Base-by-base conservation (phyloP, 2,888 invertebrate genomes). In the Sarcophaga caerulescens region DNA sequence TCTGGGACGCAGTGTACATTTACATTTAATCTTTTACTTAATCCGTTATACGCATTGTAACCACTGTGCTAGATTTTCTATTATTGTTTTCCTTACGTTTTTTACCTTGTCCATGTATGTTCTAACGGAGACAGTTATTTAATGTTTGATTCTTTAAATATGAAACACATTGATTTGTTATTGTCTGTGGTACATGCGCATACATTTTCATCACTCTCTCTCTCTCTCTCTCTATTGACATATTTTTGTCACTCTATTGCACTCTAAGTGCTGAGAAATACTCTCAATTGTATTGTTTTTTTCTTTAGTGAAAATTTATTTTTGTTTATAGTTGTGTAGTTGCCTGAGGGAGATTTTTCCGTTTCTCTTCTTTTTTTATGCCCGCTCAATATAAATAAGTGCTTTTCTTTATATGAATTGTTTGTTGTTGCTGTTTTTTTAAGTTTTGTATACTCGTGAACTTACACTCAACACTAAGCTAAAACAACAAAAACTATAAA, bases 81-180 rank as follows among this genome's bases (percentile, higher is more conserved):
- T 35, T 14, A 52, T 52, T 14, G 52, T 17, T 52, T 52, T 52
- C 17, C 52, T 12, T 52, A 52, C 17, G 12, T 52, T 12, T 52
- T 52, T 52, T 52, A 52, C 17, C 17, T 52, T 52, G 52, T 52
- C 14, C 17, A 19, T 60, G 59, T 45, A 69, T 69, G 75, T 17
- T 57, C 44, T 63, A 35, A 66, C n/a, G 60, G 21, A 35, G 74
- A 63, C 68, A 77, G 45, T 73, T 76, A 66, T 76, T 77, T 76
- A 62, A 71, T 62, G 78, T 78, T 65, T 75, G 59, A 23, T 35
- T 25, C 17, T 14, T 52, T 14, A 17, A 14, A 52, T 52, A 5
- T n/a, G 4, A 23, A 23, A 35, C 1, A 17, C 65, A 8, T 35
- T 65, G 14, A 35, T 65, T 65, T 65, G 21, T 17, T 65, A 63